Evolutionary conservation across 2,113 vertebrate species (phyloP), one percentile per base, ranked within the genome.

Genomic region (Lepus americanus): DNA sequence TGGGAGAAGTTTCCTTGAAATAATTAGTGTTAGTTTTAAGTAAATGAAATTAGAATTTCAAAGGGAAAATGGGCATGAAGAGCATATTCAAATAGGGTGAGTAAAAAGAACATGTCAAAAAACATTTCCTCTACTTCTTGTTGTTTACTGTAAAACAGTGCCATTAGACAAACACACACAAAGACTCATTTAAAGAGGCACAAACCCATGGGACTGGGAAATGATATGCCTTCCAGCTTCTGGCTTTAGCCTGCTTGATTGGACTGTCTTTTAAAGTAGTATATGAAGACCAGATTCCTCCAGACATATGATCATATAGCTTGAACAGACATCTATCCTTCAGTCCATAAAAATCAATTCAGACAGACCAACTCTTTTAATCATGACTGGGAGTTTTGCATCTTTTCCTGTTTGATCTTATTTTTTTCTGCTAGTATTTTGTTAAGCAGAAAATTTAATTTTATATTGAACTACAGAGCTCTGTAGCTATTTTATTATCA

Each of bases 31-130:
- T 92, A 64, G 49, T 78, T 84, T 94, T 94, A 82, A 95, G 69
- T 49, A 88, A 96, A 86, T 90, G 39, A 83, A 94, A 84, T 97
- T 53, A 90, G 29, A 92, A 95, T 96, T 95, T 92, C 93, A 96
- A 96, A 95, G 67, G 76, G 23, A 87, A 93, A 94, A 63, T 83
- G 14, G 19, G 11, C 13, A 84, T 81, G 66, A 74, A 44, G 61
- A 83, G 82, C 23, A 33, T 73, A 51, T 86, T 96, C 13, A 93
- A 89, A 96, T 25, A 36, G 6, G 10, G 6, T 11, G 2, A 36
- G 44, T 66, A 67, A 93, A 95, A 85, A 73, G 8, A 92, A 29
- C 12, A 73, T 64, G n/a, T 73, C 33, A 78, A 55, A 86, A 93
- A 93, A 20, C 2, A 33, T 96, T 91, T 90, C 14, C 14, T 51